Conservation (phyloP, 2,797 vertebrate genomes). For the Tragelaphus eurycerus region DNA sequence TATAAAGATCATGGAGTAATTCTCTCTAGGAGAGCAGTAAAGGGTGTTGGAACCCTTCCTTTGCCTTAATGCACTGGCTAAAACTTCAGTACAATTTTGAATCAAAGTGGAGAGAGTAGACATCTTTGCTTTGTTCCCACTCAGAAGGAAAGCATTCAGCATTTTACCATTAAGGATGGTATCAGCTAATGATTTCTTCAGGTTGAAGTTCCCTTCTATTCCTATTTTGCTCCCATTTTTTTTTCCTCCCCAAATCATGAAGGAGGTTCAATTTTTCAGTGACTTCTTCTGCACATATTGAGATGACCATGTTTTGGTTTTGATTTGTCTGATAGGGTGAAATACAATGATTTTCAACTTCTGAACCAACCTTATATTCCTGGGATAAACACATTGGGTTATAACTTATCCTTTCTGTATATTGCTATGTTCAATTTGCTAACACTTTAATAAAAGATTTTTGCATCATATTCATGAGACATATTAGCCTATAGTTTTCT, state of each 20-base stretch:
- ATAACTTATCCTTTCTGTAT: neutral
- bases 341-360: neutral
- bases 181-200: neutral
- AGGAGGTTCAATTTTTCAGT: neutral
- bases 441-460: neutral
- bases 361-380: neutral
- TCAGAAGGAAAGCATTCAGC: neutral
- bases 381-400: neutral
- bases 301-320: neutral
- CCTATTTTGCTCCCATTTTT: neutral
- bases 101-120: neutral
- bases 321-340: neutral
- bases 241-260: neutral
- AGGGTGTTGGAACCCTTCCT: neutral
- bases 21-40: neutral
- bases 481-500: neutral
- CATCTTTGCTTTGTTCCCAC: neutral
- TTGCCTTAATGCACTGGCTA: neutral
- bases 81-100: neutral
- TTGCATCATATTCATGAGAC: neutral
- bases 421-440: neutral
- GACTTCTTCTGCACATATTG: neutral
- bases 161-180: neutral
- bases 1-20: neutral
- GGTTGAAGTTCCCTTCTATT: neutral